Percentiles rank a stretch among this genome's conserved stretches.
These are phyloP conservation scores for Tubulanus polymorphus DNA, from an alignment of 2,888 invertebrate species.

Conservation along the genomic window DNA sequence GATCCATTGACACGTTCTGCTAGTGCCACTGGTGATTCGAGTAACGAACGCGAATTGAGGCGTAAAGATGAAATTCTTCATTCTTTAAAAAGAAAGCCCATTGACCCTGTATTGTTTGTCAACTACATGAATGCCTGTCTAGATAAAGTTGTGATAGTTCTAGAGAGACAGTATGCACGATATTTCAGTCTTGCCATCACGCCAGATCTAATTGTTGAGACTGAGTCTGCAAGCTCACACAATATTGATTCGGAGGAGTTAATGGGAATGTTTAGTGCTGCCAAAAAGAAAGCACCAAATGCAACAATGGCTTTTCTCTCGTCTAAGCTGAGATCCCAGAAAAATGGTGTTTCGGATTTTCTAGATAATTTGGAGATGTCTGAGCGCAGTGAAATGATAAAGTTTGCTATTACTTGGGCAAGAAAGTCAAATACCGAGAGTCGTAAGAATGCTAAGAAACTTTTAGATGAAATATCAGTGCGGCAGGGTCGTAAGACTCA, in stretches of 20 bases:
- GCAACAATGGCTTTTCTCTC: conserved; percentile 14
- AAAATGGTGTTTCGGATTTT: conserved; percentile 6
- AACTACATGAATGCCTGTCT: conserved; percentile 5
- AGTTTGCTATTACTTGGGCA: neutral
- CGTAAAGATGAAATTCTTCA: neutral
- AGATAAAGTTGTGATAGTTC: neutral
- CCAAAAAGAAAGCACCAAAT: conserved; percentile 11
- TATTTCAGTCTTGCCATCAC: conserved; percentile 14
- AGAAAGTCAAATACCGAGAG: conserved; percentile 5
- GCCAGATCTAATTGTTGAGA: conserved; percentile 11
- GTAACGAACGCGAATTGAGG: too few relatives aligned
- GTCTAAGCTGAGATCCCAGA: conserved; percentile 8
- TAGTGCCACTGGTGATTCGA: too few relatives aligned
- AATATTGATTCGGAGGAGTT: conserved; percentile 20
- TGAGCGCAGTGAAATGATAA: neutral
- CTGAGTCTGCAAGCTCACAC: conserved; percentile 15
- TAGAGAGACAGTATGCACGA: conserved; percentile 15
- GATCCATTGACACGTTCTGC: too few relatives aligned
- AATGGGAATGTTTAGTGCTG: conserved; percentile 19
- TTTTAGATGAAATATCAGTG: neutral
- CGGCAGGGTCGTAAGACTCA: conserved; percentile 3
- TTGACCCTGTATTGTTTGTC: neutral
- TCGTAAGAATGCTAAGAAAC: neutral
- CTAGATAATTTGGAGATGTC: conserved; percentile 1
- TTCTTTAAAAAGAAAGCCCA: neutral